Base-by-base conservation (phyloP, 1,140 invertebrate genomes). In the Neocloeon triangulifer region DNA sequence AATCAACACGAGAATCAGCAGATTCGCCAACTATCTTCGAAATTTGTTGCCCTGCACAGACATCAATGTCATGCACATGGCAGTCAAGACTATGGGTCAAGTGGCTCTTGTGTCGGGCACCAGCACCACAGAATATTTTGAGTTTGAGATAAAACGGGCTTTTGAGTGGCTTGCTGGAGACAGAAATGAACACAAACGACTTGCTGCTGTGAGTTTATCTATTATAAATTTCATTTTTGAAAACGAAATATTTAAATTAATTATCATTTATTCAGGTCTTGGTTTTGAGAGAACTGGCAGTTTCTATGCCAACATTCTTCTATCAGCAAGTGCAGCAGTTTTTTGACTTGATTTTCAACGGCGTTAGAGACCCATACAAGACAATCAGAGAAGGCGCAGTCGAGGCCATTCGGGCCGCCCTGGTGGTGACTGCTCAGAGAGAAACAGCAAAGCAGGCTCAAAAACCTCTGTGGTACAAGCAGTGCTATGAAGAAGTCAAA, bases 321-420 rank as follows among this genome's bases (percentile, higher is more conserved):
- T 97, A 94, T 50, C 89, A 96, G 56, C 85, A 94, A 64, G 84
- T 95, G 0, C 81, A 82, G 12, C 74, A 74, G 28, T 97, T 97
- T 53, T 97, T 97, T 53, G 89, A 96, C 37, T 64, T 81, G 21
- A 94, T 97, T 36, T 89, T 97, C 42, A 77, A 77, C 44, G 84
- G 85, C 2, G 69, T 96, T 19, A 68, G 78, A 35, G 89, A 97
- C 57, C 73, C 81, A 0, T 94, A 95, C 55, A 69, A 79, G n/a
- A 65, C 71, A 10, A 84, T 97, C 36, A 59, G 92, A 30, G 85
- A 96, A 53, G 75, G 75, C 5, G 89, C 88, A 6, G 84, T 86
- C 0, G 81, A 88, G 44, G 89, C 92, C 2, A 49, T 98, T 3
- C 56, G 88, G 41, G 88, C 88, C 19, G 91, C 86, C 1, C 57